A percentile compares a stretch with the other conserved stretches of the same genome.
Conservation (phyloP, 2,113 vertebrate genomes). For the Gallinago media region DNA sequence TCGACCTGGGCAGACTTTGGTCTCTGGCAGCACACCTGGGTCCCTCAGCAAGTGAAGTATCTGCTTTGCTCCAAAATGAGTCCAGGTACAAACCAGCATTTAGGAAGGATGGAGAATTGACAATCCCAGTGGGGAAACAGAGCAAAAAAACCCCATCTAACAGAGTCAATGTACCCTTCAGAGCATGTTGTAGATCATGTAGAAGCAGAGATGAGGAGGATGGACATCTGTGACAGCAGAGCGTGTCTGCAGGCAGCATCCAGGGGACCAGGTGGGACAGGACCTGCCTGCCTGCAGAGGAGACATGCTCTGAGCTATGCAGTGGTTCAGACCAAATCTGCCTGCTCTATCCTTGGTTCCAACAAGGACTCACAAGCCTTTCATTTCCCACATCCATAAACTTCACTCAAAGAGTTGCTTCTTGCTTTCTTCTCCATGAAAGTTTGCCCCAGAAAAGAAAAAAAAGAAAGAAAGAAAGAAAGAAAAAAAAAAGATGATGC, state of each 20-base stretch:
- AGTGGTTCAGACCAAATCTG: not conserved
- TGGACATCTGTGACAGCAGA: not conserved
- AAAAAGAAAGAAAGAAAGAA: too few relatives aligned
- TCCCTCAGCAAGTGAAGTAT: not conserved
- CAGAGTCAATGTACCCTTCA: not conserved
- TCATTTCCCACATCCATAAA: not conserved
- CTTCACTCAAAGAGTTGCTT: not conserved
- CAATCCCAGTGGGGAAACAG: not conserved
- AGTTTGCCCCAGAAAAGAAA: not conserved
- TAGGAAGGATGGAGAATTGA: not conserved
- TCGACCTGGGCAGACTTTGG: not conserved
- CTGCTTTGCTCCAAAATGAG: not conserved
- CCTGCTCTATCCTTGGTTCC: not conserved
- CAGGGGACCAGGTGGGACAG: not conserved
- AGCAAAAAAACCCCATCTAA: not conserved
- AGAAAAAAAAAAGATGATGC: not conserved
- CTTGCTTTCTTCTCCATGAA: not conserved
- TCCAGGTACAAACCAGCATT: not conserved
- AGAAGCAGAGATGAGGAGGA: not conserved
- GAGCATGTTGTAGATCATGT: fast-evolving
- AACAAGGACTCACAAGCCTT: fast-evolving
- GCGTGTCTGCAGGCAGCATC: not conserved
- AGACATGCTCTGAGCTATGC: not conserved
- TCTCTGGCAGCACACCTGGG: not conserved
- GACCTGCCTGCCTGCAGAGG: not conserved